These are phyloP conservation scores for Acanthopleura granulata DNA, from an alignment of 2,888 invertebrate genomes.

Conservation along the genomic window DNA sequence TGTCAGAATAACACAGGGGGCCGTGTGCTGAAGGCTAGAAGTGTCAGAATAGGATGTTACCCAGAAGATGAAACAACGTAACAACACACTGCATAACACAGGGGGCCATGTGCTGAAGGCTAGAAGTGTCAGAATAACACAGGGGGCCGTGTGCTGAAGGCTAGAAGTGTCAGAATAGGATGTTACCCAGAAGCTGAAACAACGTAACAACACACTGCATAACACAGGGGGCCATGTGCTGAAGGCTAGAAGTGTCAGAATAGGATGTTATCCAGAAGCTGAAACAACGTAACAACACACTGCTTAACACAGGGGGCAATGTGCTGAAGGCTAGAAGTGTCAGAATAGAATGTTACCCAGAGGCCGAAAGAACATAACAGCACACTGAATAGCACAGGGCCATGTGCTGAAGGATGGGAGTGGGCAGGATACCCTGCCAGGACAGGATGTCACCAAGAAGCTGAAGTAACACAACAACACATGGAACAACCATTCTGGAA, in stretches of 20 bases:
- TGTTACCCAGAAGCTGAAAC: slow-evolving; percentile 79
- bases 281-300: too few species aligned
- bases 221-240: slow-evolving; percentile 84
- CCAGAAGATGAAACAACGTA: slow-evolving; percentile 74
- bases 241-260: slow-evolving; percentile 82
- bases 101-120: slow-evolving; percentile 80
- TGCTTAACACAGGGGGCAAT: too few species aligned
- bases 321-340: slow-evolving; percentile 81
- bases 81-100: too few species aligned
- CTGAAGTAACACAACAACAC: slow-evolving; percentile 64
- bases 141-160: slow-evolving; percentile 78
- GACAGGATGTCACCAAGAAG: slow-evolving; percentile 83
- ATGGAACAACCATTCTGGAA: too few species aligned
- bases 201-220: too few species aligned
- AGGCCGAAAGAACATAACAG: slow-evolving; percentile 71
- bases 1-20: slow-evolving; percentile 77
- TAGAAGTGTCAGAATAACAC: slow-evolving; percentile 55
- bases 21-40: slow-evolving; percentile 79
- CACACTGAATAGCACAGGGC: too few species aligned
- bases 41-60: slow-evolving; percentile 86
- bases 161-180: slow-evolving; percentile 82
- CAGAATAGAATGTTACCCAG: slow-evolving; percentile 84
- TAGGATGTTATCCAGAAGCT: slow-evolving; percentile 83
- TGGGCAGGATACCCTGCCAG: slow-evolving; percentile 85
- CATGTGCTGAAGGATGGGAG: slow-evolving; percentile 79